Conservation (phyloP, 2,113 vertebrate genomes). For the Mystacornis crossleyi region DNA sequence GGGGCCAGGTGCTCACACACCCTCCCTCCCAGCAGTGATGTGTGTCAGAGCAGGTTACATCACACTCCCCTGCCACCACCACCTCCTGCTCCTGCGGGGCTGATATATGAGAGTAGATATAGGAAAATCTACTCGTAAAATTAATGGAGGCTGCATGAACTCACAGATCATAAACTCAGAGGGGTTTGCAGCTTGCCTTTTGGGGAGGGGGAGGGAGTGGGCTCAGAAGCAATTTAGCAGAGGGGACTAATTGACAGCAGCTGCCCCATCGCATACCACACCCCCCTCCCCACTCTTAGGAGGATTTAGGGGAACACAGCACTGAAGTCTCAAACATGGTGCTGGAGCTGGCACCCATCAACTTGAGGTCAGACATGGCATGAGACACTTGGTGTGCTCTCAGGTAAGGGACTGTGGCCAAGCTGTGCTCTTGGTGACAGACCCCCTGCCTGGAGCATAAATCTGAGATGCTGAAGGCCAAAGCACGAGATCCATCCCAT, state of each 20-base stretch:
- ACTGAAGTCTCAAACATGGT: background rate
- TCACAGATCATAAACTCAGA: constrained; percentile 48
- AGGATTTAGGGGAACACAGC: background rate
- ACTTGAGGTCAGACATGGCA: background rate
- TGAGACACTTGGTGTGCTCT: background rate
- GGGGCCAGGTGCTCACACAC: background rate
- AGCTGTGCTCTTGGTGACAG: background rate
- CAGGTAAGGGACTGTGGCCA: background rate
- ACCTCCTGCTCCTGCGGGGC: background rate
- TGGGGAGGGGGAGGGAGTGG: background rate
- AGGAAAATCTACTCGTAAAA: constrained; percentile 37
- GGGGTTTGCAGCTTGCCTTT: constrained; percentile 14
- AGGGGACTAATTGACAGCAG: constrained; percentile 6
- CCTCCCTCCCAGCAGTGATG: background rate
- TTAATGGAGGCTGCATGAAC: constrained; percentile 46
- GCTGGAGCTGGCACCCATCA: background rate
- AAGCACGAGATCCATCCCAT: background rate
- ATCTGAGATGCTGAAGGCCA: background rate
- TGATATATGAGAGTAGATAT: constrained; percentile 40
- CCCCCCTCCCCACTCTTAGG: background rate
- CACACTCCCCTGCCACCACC: background rate
- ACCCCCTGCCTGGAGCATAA: background rate
- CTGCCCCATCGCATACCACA: background rate
- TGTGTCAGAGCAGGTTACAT: background rate
- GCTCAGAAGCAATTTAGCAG: constrained; percentile 36